These are phyloP conservation scores for Bombus breviceps DNA, from an alignment of 1,140 invertebrate genomes.

Conservation along the genomic window DNA sequence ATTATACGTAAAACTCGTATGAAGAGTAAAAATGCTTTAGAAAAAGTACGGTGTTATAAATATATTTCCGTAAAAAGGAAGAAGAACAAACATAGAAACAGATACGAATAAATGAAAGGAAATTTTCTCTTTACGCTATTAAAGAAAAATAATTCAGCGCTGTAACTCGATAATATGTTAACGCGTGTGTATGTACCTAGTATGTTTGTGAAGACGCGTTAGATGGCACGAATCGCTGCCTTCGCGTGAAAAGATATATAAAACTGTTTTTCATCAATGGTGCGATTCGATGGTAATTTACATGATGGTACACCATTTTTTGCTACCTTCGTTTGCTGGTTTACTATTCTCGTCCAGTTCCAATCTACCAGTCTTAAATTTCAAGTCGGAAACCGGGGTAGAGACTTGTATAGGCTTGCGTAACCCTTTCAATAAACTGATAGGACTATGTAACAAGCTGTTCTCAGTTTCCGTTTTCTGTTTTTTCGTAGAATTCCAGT, in stretches of 20 bases:
- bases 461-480: constrained; percentile 62
- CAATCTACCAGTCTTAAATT: constrained; percentile 67
- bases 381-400: constrained; percentile 65
- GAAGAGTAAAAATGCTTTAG: constrained; percentile 8
- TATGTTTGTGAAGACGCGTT: not conserved
- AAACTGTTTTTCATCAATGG: constrained; percentile 19
- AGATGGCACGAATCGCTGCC: not conserved
- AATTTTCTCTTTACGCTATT: not conserved
- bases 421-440: constrained; percentile 66
- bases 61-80: not conserved
- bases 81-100: not conserved
- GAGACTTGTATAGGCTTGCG: constrained; percentile 71
- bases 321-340: constrained; percentile 45
- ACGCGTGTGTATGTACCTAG: not conserved
- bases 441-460: constrained; percentile 69
- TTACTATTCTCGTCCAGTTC: constrained; percentile 47
- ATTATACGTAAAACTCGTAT: not conserved
- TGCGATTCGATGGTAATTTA: constrained; percentile 58
- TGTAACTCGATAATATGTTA: not conserved
- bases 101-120: not conserved
- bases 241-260: constrained; percentile 16
- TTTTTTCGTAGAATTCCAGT: constrained; percentile 63
- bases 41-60: not conserved
- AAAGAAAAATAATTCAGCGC: not conserved
- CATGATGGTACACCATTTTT: constrained; percentile 77